Conservation (phyloP, 2,113 vertebrate species). For the Uria aalge region DNA sequence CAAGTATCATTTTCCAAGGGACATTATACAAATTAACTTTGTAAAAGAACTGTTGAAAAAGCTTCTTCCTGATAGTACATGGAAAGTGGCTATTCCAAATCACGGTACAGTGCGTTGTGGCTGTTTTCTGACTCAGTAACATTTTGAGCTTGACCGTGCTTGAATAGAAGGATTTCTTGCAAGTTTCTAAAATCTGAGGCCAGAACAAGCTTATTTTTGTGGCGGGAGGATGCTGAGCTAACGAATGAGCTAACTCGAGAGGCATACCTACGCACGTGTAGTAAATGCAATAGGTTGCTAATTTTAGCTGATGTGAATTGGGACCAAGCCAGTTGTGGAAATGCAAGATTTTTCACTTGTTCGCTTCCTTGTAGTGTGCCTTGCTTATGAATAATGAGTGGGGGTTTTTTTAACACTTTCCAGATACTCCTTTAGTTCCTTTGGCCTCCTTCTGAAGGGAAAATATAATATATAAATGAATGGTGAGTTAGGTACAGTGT, state of each 20-base stretch:
- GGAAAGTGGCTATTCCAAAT: background rate
- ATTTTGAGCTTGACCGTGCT: background rate
- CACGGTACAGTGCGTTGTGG: background rate
- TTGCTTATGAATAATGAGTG: background rate
- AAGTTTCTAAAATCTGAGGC: background rate
- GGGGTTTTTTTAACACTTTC: background rate
- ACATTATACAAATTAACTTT: background rate
- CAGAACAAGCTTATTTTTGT: background rate
- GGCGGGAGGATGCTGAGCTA: slow-evolving; percentile 14
- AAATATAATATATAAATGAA: background rate
- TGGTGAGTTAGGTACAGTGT: background rate
- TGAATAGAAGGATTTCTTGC: background rate
- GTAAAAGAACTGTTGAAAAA: background rate
- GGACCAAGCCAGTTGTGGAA: slow-evolving; percentile 6
- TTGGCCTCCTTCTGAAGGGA: background rate
- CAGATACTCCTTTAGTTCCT: background rate
- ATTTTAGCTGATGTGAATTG: slow-evolving; percentile 32
- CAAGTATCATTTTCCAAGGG: background rate
- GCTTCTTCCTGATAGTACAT: background rate
- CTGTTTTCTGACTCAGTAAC: background rate
- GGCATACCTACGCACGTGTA: background rate
- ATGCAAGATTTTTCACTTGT: background rate
- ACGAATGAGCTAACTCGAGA: background rate
- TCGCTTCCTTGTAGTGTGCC: slow-evolving; percentile 9
- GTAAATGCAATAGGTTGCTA: slow-evolving; percentile 10